Conservation (phyloP, 1,140 invertebrate genomes). For the Ditylenchus dipsaci region DNA sequence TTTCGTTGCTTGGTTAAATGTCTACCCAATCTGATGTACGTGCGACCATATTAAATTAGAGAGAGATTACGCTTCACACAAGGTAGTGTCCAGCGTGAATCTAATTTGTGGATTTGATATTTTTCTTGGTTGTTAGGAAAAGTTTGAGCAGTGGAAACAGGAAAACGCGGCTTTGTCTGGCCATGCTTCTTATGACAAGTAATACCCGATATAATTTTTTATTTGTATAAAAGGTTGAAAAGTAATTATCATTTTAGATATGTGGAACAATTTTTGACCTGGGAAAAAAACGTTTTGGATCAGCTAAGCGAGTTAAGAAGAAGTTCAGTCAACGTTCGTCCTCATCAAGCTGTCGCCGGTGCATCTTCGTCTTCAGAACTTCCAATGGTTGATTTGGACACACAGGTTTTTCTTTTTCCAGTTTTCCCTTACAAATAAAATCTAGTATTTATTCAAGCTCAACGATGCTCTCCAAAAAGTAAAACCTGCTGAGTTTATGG, state of each 20-base stretch:
- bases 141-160: constrained; percentile 15
- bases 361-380: neutral
- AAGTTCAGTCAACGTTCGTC: neutral
- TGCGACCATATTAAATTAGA: neutral
- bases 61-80: neutral
- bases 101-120: neutral
- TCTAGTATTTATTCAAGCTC: neutral
- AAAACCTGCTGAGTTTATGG: constrained; percentile 16
- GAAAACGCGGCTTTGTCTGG: constrained; percentile 25
- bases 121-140: constrained; percentile 1
- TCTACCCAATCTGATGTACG: neutral
- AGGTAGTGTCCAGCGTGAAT: neutral
- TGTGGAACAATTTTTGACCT: constrained; percentile 29
- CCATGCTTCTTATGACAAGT: constrained; percentile 19
- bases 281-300: constrained; percentile 38
- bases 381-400: constrained; percentile 35
- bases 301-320: constrained; percentile 19
- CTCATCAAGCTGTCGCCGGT: neutral
- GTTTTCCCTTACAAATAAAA: neutral
- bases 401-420: constrained; percentile 9
- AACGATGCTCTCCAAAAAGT: constrained; percentile 12
- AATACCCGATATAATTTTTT: neutral
- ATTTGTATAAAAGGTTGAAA: neutral
- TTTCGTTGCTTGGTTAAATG: too few species aligned
- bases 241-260: constrained; percentile 1